phyloP scores from a whole-genome alignment of 2,113 vertebrate species.

The Alethe castanea region DNA sequence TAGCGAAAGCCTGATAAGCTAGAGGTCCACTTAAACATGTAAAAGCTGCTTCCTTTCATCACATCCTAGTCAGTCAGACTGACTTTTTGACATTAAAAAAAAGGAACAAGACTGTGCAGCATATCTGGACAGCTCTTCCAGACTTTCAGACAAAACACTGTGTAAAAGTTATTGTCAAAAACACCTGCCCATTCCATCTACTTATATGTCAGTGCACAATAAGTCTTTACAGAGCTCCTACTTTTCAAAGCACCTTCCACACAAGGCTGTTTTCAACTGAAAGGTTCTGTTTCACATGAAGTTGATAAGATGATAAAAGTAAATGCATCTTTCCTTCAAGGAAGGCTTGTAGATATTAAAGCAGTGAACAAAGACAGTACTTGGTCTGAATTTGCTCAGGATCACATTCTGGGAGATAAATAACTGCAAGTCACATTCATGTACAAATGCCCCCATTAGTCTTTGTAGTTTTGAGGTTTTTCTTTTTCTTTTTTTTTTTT shows the following conservation, averaged over 20 bases:
- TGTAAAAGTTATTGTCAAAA: constrained; percentile 5
- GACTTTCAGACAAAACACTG: not conserved
- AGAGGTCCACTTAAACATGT: not conserved
- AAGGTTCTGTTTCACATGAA: not conserved
- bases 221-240: not conserved
- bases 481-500: not conserved
- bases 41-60: not conserved
- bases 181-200: not conserved
- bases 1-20: not conserved
- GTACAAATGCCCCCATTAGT: not conserved
- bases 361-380: not conserved
- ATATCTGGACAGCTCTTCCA: not conserved
- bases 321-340: not conserved
- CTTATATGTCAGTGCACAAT: not conserved
- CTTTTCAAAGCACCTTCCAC: not conserved
- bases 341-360: not conserved
- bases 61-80: not conserved
- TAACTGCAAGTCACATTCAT: not conserved
- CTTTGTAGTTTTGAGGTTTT: not conserved
- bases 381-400: constrained; percentile 5
- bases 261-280: not conserved
- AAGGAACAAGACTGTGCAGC: not conserved
- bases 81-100: not conserved
- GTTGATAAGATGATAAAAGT: not conserved
- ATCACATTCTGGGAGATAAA: not conserved